Percentiles rank a stretch among this genome's conserved stretches.
phyloP scores from a whole-genome alignment of 2,113 vertebrate genomes.

The Eulemur rufifrons region DNA sequence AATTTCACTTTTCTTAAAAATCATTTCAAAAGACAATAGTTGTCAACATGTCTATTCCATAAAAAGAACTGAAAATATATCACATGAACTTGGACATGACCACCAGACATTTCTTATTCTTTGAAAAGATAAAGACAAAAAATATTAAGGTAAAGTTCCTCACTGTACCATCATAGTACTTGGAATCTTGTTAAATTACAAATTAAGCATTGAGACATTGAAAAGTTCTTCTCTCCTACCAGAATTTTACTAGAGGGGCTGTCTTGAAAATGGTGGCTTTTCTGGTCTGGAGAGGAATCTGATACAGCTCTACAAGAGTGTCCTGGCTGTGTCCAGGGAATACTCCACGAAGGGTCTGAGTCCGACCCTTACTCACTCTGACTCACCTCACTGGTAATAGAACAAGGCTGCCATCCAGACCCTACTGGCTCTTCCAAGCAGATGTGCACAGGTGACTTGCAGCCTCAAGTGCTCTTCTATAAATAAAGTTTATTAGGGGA shows the following conservation, averaged over 20 bases:
- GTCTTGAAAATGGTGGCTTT: neutral
- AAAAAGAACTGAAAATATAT: neutral
- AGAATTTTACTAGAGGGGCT: neutral
- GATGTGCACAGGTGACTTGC: constrained; percentile 43
- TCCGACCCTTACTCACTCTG: neutral
- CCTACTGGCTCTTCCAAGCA: constrained; percentile 19
- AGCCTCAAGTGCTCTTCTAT: constrained; percentile 47
- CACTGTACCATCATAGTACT: no score
- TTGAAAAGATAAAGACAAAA: neutral
- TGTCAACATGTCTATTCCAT: neutral
- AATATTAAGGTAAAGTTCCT: neutral
- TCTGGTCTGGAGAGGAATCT: neutral
- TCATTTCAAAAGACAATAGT: neutral
- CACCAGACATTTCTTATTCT: neutral
- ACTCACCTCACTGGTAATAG: neutral
- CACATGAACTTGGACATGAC: neutral
- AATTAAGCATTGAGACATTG: accelerated
- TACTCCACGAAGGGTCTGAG: neutral
- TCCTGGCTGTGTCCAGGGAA: accelerated
- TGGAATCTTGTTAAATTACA: neutral
- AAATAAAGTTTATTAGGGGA: constrained; percentile 70
- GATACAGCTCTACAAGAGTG: accelerated
- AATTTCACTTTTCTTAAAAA: neutral
- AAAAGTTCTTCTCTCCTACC: neutral
- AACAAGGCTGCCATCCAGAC: neutral